phyloP scores from a whole-genome alignment of 2,888 invertebrate genomes.

The Seira ritae region DNA sequence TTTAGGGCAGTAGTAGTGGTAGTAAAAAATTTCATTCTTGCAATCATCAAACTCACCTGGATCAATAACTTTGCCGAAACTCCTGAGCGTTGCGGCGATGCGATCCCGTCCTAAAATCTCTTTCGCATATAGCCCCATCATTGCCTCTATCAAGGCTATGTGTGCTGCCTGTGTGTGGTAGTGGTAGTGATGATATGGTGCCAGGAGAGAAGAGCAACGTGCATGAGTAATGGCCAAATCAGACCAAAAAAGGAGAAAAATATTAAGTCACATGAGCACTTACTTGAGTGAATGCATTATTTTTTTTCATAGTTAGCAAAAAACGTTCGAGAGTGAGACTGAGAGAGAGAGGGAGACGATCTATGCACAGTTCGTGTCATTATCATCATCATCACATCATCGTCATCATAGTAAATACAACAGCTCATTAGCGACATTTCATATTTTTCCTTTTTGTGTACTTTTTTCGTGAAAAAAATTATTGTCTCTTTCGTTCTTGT shows the following conservation, averaged over 20 bases:
- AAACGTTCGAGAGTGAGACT: too few species aligned
- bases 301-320: too few species aligned
- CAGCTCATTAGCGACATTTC: constrained; percentile 55
- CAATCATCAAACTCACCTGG: constrained; percentile 61
- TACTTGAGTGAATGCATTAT: neutral
- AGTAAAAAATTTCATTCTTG: neutral
- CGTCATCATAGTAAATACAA: constrained; percentile 25
- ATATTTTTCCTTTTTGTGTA: constrained; percentile 31
- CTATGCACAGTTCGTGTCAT: neutral
- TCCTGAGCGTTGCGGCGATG: constrained; percentile 66
- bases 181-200: neutral
- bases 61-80: constrained; percentile 68
- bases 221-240: constrained; percentile 1
- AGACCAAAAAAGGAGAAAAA: constrained; percentile 15
- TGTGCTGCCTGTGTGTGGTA: constrained; percentile 68
- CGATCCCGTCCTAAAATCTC: constrained; percentile 70
- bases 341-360: too few species aligned
- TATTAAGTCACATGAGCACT: constrained; percentile 1
- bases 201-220: neutral
- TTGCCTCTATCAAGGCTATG: constrained; percentile 72
- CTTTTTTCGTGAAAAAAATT: constrained; percentile 22
- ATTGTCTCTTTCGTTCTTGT: constrained; percentile 11
- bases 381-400: constrained; percentile 9
- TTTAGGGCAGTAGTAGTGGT: neutral
- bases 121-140: constrained; percentile 71